Evolutionary conservation across 2,797 vertebrate genomes (phyloP).

Genomic region (Agapornis canus): DNA sequence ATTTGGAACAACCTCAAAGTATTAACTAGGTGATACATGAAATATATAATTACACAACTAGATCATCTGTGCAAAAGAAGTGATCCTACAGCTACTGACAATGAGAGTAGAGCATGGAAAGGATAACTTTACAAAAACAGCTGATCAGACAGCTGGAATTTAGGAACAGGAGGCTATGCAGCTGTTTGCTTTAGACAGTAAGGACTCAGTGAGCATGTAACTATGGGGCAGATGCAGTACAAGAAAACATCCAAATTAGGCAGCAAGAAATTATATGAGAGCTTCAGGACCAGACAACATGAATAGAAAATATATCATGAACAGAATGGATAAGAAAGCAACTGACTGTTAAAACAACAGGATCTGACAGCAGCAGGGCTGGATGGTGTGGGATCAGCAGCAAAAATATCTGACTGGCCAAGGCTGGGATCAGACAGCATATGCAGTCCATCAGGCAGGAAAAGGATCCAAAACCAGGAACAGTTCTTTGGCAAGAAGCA

Average conservation of each 20-base stretch:
- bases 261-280: neutral
- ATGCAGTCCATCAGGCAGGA: slow-evolving; percentile 17
- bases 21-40: neutral
- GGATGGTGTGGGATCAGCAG: neutral
- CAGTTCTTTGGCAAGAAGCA: neutral
- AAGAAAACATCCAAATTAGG: neutral
- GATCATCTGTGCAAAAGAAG: neutral
- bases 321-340: neutral
- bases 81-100: neutral
- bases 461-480: neutral
- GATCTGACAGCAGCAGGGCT: neutral
- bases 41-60: slow-evolving; percentile 12
- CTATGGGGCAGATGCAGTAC: neutral
- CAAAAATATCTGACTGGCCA: neutral
- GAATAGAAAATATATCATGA: neutral
- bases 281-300: neutral
- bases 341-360: neutral
- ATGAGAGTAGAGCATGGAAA: neutral
- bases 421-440: neutral
- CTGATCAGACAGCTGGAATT: slow-evolving; percentile 41
- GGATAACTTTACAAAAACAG: neutral
- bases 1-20: neutral
- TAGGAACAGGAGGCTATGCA: neutral
- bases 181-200: neutral
- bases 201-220: neutral